phyloP scores from a whole-genome alignment of 2,888 invertebrate genomes.

The Dasysyrphus albostriatus region DNA sequence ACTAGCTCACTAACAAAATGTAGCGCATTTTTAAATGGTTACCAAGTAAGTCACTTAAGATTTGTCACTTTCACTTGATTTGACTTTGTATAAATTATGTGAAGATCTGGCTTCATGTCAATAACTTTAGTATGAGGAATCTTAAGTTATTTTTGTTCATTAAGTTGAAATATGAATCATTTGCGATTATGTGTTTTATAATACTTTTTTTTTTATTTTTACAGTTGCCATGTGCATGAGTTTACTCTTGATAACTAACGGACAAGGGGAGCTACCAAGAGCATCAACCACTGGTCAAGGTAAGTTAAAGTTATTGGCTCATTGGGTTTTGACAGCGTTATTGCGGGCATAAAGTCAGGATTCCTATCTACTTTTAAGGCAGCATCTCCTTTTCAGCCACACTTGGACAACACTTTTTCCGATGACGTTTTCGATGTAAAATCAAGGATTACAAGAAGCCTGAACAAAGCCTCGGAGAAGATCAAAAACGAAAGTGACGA shows the following conservation, averaged over 20 bases:
- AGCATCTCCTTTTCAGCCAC: constrained; percentile 84
- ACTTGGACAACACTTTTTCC: constrained; percentile 79
- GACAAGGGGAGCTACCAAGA: constrained; percentile 7
- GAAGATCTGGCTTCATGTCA: not conserved
- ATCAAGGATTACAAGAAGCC: constrained; percentile 44
- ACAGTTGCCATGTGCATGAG: constrained; percentile 48
- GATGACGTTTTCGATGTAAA: constrained; percentile 66
- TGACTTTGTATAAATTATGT: constrained; percentile 35
- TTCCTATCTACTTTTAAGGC: constrained; percentile 83
- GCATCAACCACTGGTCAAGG: constrained; percentile 17
- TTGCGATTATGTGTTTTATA: too few species aligned
- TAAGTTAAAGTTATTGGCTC: constrained; percentile 35
- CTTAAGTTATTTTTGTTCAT: not conserved
- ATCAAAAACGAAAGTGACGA: constrained; percentile 78
- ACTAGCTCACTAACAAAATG: constrained; percentile 23
- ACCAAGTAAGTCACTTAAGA: constrained; percentile 31
- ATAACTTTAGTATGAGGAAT: constrained; percentile 17
- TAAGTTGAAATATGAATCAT: too few species aligned
- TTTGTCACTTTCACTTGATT: constrained; percentile 69
- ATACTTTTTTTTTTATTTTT: constrained; percentile 20
- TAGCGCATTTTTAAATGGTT: constrained; percentile 6
- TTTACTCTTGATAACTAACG: constrained; percentile 24
- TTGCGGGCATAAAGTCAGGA: constrained; percentile 74
- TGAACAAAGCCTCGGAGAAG: constrained; percentile 68
- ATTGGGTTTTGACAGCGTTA: constrained; percentile 16